phyloP scores from a whole-genome alignment of 2,797 vertebrate species.

The Pseudomugil gertrudae region DNA sequence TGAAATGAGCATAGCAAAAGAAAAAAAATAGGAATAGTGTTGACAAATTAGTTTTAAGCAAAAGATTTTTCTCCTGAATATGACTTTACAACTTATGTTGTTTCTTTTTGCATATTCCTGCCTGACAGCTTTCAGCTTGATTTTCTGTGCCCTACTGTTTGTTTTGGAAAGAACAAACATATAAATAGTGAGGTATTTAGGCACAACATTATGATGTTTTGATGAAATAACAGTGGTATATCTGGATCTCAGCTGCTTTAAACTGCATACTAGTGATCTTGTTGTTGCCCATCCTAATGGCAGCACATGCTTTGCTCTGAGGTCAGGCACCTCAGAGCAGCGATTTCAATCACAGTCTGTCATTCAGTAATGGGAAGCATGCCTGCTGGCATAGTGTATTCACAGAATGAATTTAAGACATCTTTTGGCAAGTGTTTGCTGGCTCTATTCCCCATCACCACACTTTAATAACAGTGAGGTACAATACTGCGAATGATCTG shows the following conservation, averaged over 20 bases:
- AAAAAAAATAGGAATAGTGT: slow-evolving; percentile 9
- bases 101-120: slow-evolving; percentile 24
- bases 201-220: slow-evolving; percentile 47
- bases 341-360: slow-evolving; percentile 65
- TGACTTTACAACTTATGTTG: not conserved
- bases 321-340: slow-evolving; percentile 55
- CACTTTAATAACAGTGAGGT: slow-evolving; percentile 65
- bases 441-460: slow-evolving; percentile 63
- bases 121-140: slow-evolving; percentile 29
- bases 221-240: slow-evolving; percentile 37
- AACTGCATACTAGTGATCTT: slow-evolving; percentile 51
- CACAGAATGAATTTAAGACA: slow-evolving; percentile 66
- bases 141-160: slow-evolving; percentile 38
- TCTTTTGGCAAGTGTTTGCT: slow-evolving; percentile 71
- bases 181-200: slow-evolving; percentile 52
- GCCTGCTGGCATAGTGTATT: slow-evolving; percentile 63
- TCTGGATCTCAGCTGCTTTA: slow-evolving; percentile 42
- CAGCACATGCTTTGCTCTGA: slow-evolving; percentile 46
- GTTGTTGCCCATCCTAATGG: slow-evolving; percentile 51
- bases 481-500: slow-evolving; percentile 59
- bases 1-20: slow-evolving; percentile 32
- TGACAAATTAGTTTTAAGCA: slow-evolving; percentile 46
- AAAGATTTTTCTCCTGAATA: slow-evolving; percentile 30
- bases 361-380: slow-evolving; percentile 58
- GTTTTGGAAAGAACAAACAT: slow-evolving; percentile 37